phyloP scores from a whole-genome alignment of 2,888 invertebrate genomes.

The Rhopalosiphum nymphaeae region DNA sequence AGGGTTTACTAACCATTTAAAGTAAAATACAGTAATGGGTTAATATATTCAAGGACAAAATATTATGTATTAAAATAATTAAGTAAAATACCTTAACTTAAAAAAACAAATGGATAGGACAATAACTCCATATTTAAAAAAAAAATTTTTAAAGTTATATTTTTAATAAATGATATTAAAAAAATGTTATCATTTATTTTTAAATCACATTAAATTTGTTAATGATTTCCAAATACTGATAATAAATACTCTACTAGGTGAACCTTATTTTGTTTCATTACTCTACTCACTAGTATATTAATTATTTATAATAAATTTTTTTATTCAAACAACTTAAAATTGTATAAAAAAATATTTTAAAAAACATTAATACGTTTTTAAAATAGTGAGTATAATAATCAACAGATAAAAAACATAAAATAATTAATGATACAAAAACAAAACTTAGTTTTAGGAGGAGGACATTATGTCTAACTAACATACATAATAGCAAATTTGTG shows the following conservation, averaged over 20 bases:
- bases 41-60: not conserved
- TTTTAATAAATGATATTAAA: not conserved
- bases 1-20: not conserved
- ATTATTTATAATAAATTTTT: not conserved
- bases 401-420: not conserved
- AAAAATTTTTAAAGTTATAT: not conserved
- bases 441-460: too few species aligned
- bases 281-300: not conserved
- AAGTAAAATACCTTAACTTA: too few species aligned
- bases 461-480: too few species aligned
- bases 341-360: not conserved
- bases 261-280: not conserved
- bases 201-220: not conserved
- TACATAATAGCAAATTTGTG: too few species aligned
- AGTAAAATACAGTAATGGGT: not conserved
- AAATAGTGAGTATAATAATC: not conserved
- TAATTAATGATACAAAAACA: too few species aligned
- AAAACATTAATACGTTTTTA: not conserved
- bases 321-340: not conserved
- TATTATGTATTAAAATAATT: too few species aligned
- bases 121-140: not conserved
- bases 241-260: not conserved
- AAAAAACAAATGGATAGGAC: not conserved
- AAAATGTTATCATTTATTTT: not conserved
- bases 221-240: not conserved